Evolutionary conservation across 2,113 vertebrate species (phyloP), one percentile per base, ranked within the genome.

Genomic region (Leptocoma aspasia): DNA sequence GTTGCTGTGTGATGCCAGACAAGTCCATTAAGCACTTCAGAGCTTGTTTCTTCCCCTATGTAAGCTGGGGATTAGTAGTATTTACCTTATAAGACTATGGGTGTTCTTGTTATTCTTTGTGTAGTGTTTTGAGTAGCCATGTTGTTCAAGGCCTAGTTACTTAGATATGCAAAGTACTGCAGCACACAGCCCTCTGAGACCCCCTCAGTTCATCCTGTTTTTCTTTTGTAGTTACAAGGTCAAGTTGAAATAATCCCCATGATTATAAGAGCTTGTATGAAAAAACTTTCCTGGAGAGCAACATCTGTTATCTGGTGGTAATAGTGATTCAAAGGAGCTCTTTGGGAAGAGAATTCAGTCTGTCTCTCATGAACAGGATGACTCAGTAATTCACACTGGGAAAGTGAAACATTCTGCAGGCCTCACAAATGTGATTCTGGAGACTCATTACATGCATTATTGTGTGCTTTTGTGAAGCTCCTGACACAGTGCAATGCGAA

Each of bases 261-360:
- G 89, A 73, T 95, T 80, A 73, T 56, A 69, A 80, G 28, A 80
- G 56, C 82, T 77, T 80, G 68, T 70, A 86, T 60, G 71, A 91
- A 83, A 87, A 87, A 94, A 82, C 70, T 95, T 96, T 94, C 96
- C 93, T 97, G 95, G 94, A 97, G 95, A 97, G 93, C 87, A 95
- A 94, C 96, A 94, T 95, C 96, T 97, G 95, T 92, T 96, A 91
- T 93, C 93, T 93, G 66, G 47, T 77, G 79, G 52, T 63, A 90
- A 80, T 4, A 82, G 82, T 66, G 85, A 96, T 92, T 95, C 96
- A 95, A 97, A 96, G 81, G 91, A 92, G 75, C 93, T 88, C 85
- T 95, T 81, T 65, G 96, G 66, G 92, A 94, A 73, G 93, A 88
- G 85, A 89, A 76, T 69, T 50, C 73, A 91, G 92, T 57, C 93